Evolutionary conservation across 2,113 vertebrate genomes (phyloP), one percentile per base, ranked within the genome.

Genomic region (Sakesphorus luctuosus): DNA sequence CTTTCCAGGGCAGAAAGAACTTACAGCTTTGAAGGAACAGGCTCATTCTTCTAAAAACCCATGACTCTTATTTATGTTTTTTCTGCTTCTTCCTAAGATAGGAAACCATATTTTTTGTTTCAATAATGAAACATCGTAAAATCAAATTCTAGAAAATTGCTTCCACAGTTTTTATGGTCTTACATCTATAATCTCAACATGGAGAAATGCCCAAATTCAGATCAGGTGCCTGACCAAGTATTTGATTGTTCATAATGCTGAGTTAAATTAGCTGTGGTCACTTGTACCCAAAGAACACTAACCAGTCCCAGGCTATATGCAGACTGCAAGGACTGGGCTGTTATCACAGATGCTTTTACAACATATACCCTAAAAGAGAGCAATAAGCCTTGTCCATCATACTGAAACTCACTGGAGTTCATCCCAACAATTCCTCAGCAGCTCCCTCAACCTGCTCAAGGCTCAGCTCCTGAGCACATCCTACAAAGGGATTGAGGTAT

Each of bases 201-300:
- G 49, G 50, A 35, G 78, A 91, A 97, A 87, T 87, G 90, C 90
- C 94, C 58, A 36, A 86, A 94, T 93, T 95, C 84, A 21, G 61
- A 85, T 74, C 78, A 62, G 75, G 68, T 68, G 68, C 71, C 84
- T 92, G 86, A 94, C 69, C 89, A 79, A 91, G 6, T 44, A 72
- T 95, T 94, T 96, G 94, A 94, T 94, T 95, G 95, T 50, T 96
- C 63, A 87, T 68, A 92, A 87, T 85, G 68, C 58, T 89, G 95
- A 91, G 38, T 96, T 97, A 92, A 97, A 97, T 94, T 95, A 95
- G 81, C 91, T 93, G 84, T 94, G 87, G 96, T 97, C 97, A 97
- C 55, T 93, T 75, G 69, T 91, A 94, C 90, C 84, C 96, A 90
- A 95, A 93, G 86, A 90, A 88, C 84, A 63, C 94, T 91, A 73